Base-by-base conservation (phyloP, 2,113 vertebrate species). In the Lophius piscatorius region DNA sequence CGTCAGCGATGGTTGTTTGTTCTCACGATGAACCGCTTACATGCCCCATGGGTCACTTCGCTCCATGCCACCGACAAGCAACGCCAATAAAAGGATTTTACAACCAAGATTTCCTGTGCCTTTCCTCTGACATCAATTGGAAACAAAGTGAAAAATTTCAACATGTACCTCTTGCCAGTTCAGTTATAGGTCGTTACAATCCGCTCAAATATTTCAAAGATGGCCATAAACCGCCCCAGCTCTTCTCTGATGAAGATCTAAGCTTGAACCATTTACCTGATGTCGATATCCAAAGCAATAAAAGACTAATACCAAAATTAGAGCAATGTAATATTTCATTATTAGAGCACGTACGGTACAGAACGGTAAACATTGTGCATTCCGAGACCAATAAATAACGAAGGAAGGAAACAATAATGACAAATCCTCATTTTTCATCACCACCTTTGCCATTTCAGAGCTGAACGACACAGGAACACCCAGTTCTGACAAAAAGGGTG, bases 401-500 rank as follows among this genome's bases (percentile, higher is more conserved):
- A 48, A 22, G 62, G 13, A 63, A 40, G 22, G 13, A 69, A 79
- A 80, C 40, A 21, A 1, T 9, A 78, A 56, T 46, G 41, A 45
- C 61, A 80, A 81, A 77, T 29, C 22, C 54, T 51, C 60, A 42
- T 58, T 60, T 14, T 9, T 10, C 4, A 45, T 59, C 26, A 6
- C 5, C 26, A 70, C 56, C 71, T 82, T 65, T 74, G 59, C 51
- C 68, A 78, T 70, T 80, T 65, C 78, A 76, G 62, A 23, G 3
- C 58, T 57, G 45, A 59, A 31, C 70, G 70, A 71, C 54, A 61
- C 21, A n/a, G 16, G 75, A 84, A 79, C 86, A 79, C 77, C 77
- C 79, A 81, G 60, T 23, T 55, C 46, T 45, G 21, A 12, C 2
- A 26, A 35, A 20, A 40, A 60, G 26, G 34, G 13, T 36, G 47